Percentiles rank a stretch among this genome's conserved stretches.
Conservation (phyloP, 1,140 invertebrate genomes). For the Cotesia glomerata region DNA sequence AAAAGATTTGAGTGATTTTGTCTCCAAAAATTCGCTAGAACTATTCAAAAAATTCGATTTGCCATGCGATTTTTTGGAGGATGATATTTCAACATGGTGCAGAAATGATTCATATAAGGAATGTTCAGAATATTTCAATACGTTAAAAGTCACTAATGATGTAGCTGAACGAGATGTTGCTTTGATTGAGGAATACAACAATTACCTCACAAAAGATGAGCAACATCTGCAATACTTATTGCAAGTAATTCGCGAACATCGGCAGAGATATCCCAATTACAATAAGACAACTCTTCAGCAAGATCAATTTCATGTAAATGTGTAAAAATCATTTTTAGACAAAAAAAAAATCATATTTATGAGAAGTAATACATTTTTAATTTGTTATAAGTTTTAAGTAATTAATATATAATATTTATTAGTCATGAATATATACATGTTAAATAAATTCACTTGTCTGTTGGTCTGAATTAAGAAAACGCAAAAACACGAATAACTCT, state of each 20-base stretch:
- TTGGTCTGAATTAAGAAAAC: neutral
- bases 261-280: too few relatives aligned
- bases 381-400: too few relatives aligned
- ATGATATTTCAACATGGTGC: neutral
- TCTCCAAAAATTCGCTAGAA: neutral
- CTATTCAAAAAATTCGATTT: neutral
- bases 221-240: too few relatives aligned
- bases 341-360: too few relatives aligned
- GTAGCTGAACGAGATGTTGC: constrained; percentile 2
- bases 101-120: neutral
- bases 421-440: neutral
- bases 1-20: neutral
- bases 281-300: too few relatives aligned
- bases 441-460: constrained; percentile 5
- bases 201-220: too few relatives aligned
- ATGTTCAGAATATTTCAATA: neutral
- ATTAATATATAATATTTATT: too few relatives aligned
- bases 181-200: too few relatives aligned
- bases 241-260: too few relatives aligned
- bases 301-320: too few relatives aligned
- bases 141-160: neutral
- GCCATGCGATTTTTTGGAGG: neutral
- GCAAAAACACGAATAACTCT: neutral
- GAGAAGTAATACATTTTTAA: too few relatives aligned
- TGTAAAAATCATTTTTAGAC: too few relatives aligned